phyloP scores from a whole-genome alignment of 2,797 vertebrate genomes.

The Intellagama lesueurii region DNA sequence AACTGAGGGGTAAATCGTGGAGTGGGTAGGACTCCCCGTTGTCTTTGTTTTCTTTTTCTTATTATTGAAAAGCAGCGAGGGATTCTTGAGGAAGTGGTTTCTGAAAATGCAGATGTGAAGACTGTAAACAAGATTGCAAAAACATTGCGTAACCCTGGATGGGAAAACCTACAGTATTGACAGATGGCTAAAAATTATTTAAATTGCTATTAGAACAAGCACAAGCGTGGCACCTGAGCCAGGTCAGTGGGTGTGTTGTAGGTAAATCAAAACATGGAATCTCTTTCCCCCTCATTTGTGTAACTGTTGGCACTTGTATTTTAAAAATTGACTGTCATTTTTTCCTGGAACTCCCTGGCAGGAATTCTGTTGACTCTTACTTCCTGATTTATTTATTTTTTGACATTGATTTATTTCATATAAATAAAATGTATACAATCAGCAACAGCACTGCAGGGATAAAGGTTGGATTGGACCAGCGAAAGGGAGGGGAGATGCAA shows the following conservation, averaged over 20 bases:
- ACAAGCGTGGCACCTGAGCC: not conserved
- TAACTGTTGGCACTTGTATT: too few relatives aligned
- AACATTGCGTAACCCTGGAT: not conserved
- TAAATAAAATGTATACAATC: not conserved
- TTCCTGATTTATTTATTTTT: not conserved
- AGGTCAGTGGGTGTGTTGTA: not conserved
- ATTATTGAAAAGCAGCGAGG: not conserved
- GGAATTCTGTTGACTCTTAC: too few relatives aligned
- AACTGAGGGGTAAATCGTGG: too few relatives aligned
- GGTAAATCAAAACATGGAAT: not conserved
- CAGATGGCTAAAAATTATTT: not conserved
- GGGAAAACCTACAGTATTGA: not conserved
- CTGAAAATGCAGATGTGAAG: not conserved
- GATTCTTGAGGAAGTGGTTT: not conserved
- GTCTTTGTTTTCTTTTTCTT: not conserved
- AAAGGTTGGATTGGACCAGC: not conserved
- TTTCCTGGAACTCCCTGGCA: not conserved
- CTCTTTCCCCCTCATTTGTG: not conserved
- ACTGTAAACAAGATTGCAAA: not conserved
- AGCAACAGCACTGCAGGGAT: not conserved
- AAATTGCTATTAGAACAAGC: not conserved
- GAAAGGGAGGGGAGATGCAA: not conserved
- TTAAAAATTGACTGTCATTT: not conserved
- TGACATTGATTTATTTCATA: not conserved
- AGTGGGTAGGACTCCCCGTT: too few relatives aligned